These are phyloP conservation scores for Pituophis catenifer DNA, from an alignment of 2,113 vertebrate genomes.

Conservation along the genomic window DNA sequence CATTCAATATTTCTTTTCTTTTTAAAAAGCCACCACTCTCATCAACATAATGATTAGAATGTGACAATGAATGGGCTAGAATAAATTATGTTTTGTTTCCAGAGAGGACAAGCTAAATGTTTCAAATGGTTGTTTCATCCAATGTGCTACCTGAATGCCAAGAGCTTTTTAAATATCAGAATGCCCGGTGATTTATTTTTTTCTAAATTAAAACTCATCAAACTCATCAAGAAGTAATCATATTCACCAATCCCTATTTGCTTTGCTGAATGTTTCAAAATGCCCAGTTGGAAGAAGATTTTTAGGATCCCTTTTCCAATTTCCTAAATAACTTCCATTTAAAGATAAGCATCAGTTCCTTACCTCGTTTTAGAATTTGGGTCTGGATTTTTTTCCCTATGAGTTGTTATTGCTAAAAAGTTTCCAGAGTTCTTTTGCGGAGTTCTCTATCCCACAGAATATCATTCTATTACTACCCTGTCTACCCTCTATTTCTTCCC, in stretches of 20 bases:
- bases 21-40: constrained; percentile 57
- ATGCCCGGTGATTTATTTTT: constrained; percentile 10
- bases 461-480: neutral
- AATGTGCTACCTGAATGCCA: constrained; percentile 44
- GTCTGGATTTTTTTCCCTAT: neutral
- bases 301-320: neutral
- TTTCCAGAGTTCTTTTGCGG: neutral
- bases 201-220: neutral
- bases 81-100: constrained; percentile 50
- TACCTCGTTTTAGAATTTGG: neutral
- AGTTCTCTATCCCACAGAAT: neutral
- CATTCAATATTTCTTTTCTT: constrained; percentile 62
- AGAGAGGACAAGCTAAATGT: constrained; percentile 57
- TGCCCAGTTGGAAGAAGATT: neutral
- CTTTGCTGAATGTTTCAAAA: neutral
- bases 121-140: constrained; percentile 51
- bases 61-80: constrained; percentile 46
- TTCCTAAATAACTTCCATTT: neutral
- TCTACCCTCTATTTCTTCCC: too few species aligned
- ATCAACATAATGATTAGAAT: constrained; percentile 65
- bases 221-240: neutral
- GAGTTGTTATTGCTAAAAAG: neutral
- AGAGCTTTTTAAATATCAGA: constrained; percentile 22
- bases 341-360: neutral
- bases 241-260: neutral